These are phyloP conservation scores for Therioaphis trifolii DNA, from an alignment of 2,888 invertebrate species.

Conservation along the genomic window DNA sequence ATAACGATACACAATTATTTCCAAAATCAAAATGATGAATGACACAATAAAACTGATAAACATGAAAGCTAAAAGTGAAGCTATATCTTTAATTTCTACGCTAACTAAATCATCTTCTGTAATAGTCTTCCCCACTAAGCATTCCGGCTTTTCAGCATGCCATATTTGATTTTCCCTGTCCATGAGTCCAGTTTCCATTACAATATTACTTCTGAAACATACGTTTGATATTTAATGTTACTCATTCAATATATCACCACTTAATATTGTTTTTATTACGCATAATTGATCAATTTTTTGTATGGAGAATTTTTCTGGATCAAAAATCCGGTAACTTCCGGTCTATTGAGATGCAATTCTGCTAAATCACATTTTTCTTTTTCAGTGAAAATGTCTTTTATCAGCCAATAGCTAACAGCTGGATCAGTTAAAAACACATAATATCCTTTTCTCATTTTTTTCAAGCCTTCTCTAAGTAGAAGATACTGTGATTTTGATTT, in stretches of 20 bases:
- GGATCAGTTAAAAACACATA: conserved; percentile 80
- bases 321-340: conserved; percentile 73
- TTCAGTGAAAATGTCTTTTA: conserved; percentile 75
- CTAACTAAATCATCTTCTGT: conserved; percentile 52
- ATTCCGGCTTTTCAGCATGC: conserved; percentile 59
- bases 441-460: conserved; percentile 74
- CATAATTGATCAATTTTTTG: conserved; percentile 74
- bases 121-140: conserved; percentile 2
- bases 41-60: background rate
- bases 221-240: background rate
- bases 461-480: conserved; percentile 72
- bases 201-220: conserved; percentile 46
- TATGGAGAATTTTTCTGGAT: conserved; percentile 75
- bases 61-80: conserved; percentile 43
- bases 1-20: conserved; percentile 22
- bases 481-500: conserved; percentile 67
- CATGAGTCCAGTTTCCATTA: conserved; percentile 60
- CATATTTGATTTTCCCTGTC: conserved; percentile 58
- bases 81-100: conserved; percentile 25
- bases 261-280: conserved; percentile 69
- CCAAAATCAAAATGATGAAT: conserved; percentile 7
- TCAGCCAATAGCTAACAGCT: conserved; percentile 77
- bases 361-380: conserved; percentile 77
- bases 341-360: conserved; percentile 74
- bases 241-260: too few species aligned